Evolutionary conservation across 1,140 invertebrate genomes (phyloP), one percentile per base, ranked within the genome.

Genomic region (Ceratitis capitata): DNA sequence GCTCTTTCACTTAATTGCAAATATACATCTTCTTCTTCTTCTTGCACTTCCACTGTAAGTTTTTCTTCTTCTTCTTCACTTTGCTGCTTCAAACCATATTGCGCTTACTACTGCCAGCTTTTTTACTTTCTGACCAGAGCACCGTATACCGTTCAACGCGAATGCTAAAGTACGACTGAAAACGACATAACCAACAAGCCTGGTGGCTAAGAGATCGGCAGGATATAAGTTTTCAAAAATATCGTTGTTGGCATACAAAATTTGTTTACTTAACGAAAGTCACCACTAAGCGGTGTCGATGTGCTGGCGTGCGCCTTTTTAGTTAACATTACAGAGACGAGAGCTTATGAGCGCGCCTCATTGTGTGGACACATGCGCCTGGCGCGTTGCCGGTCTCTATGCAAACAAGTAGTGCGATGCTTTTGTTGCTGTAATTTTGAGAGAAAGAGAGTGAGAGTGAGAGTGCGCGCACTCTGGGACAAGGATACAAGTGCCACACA

Each of bases 351-450:
- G 2, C 19, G 35, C 29, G 64, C 19, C 32, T 10, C 39, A 19
- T 78, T 56, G 74, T 90, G 89, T 90, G 89, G 89, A 89, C 89
- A 90, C 89, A 90, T 90, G 89, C 89, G 89, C 89, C 87, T 35
- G 16, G 23, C 4, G 19, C 5, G n/a, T n/a, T n/a, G 88, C 89
- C 89, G 89, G 89, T 84, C 84, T 84, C 84, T 58, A 32, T 19
- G 19, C 26, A 83, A 53, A 83, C 23, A 83, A 49, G n/a, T n/a
- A 53, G 82, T 29, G 82, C 5, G 0, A 26, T 3, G 12, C n/a
- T n/a, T n/a, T n/a, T n/a, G 19, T 39, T 69, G 32, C 14, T 16
- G n/a, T 42, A 39, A 39, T 35, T 32, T 9, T 19, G 32, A 19
- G 64, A 35, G 35, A 47, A 23, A 45, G 19, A n/a, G 42, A n/a